Conservation (phyloP, 2,113 vertebrate genomes). For the Dipodomys merriami region DNA sequence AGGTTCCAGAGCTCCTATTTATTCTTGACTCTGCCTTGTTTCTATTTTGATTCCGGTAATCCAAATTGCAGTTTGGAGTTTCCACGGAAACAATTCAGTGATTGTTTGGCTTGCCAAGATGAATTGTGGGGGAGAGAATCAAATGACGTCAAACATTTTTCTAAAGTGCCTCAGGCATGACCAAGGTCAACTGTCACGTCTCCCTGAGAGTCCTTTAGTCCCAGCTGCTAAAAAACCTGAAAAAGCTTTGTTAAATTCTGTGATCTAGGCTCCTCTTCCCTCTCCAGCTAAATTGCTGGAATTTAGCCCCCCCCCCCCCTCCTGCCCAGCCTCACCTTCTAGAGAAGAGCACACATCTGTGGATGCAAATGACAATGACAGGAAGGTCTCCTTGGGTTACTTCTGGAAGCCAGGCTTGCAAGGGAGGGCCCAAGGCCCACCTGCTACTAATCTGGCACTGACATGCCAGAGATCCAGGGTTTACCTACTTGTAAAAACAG, state of each 20-base stretch:
- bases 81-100: slow-evolving; percentile 78
- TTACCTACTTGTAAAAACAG: background rate
- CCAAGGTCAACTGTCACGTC: background rate
- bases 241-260: slow-evolving; percentile 37
- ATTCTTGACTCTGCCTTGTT: slow-evolving; percentile 72
- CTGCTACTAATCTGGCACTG: background rate
- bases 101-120: slow-evolving; percentile 66
- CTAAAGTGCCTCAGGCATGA: slow-evolving; percentile 19
- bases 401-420: background rate
- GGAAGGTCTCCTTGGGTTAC: background rate
- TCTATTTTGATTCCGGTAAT: slow-evolving; percentile 78
- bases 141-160: slow-evolving; percentile 46
- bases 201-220: slow-evolving; percentile 13
- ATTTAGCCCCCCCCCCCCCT: background rate
- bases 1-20: slow-evolving; percentile 67
- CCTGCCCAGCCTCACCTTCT: no score
- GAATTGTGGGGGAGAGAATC: slow-evolving; percentile 42
- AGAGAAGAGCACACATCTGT: background rate
- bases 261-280: background rate
- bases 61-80: slow-evolving; percentile 70
- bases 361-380: background rate
- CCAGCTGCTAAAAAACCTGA: background rate
- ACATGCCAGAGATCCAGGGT: background rate
- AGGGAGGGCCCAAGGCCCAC: background rate
- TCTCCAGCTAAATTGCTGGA: background rate